phyloP scores from a whole-genome alignment of 2,888 invertebrate genomes.

The Tridacna gigas region DNA sequence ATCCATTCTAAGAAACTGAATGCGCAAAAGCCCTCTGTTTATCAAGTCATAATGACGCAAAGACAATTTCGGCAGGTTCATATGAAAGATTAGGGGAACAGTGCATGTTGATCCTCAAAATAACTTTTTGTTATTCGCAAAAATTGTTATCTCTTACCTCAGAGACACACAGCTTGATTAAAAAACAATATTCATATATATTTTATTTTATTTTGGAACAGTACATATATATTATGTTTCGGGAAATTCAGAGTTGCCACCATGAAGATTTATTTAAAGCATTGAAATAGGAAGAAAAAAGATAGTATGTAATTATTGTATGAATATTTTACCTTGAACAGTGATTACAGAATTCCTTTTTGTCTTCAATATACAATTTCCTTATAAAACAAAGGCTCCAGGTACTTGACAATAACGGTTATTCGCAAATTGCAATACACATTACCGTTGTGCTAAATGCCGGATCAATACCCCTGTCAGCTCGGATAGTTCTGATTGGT shows the following conservation, averaged over 20 bases:
- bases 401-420: background rate
- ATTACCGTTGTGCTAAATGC: background rate
- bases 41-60: no score
- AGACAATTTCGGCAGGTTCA: no score
- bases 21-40: no score
- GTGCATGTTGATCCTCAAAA: no score
- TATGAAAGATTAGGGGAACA: no score
- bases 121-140: no score
- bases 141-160: no score
- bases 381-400: constrained; percentile 7
- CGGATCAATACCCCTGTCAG: constrained; percentile 54
- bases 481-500: constrained; percentile 36
- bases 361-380: background rate
- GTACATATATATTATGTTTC: no score
- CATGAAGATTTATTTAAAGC: background rate
- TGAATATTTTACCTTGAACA: background rate
- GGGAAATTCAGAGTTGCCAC: background rate
- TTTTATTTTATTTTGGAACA: no score
- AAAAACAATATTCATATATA: no score
- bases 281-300: background rate
- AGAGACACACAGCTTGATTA: no score
- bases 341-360: background rate
- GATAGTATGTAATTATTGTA: background rate
- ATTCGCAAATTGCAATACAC: constrained; percentile 17
- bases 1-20: no score